phyloP scores from a whole-genome alignment of 1,140 invertebrate genomes.

The Micrasema minimum region DNA sequence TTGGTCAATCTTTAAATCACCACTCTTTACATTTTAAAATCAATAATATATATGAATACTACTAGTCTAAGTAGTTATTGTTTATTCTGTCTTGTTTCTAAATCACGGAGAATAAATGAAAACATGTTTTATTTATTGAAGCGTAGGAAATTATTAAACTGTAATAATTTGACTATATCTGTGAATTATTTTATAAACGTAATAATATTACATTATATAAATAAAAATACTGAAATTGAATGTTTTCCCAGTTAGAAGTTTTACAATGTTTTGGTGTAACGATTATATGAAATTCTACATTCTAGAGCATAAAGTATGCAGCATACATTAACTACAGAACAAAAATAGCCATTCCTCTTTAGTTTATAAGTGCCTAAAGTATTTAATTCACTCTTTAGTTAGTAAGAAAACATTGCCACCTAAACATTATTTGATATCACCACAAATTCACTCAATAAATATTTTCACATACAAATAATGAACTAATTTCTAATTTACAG shows the following conservation, averaged over 20 bases:
- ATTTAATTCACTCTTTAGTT: conserved; percentile 13
- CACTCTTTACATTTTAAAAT: no score
- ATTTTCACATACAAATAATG: no score
- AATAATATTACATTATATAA: conserved; percentile 31
- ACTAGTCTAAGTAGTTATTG: no score
- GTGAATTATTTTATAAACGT: conserved; percentile 22
- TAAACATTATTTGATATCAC: background rate
- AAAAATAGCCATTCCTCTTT: conserved; percentile 47
- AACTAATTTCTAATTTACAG: no score
- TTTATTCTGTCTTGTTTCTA: no score
- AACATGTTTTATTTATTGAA: conserved; percentile 25
- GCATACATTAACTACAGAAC: background rate
- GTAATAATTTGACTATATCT: conserved; percentile 32
- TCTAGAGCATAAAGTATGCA: no score
- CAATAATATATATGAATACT: no score
- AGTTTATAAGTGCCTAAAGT: conserved; percentile 36
- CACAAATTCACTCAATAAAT: background rate
- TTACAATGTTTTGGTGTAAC: background rate
- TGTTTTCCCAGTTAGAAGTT: background rate
- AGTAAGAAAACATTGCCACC: conserved; percentile 7
- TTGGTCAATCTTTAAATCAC: no score
- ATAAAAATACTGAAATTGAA: conserved; percentile 1
- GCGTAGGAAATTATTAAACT: conserved; percentile 35
- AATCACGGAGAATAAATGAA: conserved; percentile 3
- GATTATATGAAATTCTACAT: no score